Evolutionary conservation across 2,888 invertebrate species (phyloP).

Genomic region (Ormyrus pomaceus): DNA sequence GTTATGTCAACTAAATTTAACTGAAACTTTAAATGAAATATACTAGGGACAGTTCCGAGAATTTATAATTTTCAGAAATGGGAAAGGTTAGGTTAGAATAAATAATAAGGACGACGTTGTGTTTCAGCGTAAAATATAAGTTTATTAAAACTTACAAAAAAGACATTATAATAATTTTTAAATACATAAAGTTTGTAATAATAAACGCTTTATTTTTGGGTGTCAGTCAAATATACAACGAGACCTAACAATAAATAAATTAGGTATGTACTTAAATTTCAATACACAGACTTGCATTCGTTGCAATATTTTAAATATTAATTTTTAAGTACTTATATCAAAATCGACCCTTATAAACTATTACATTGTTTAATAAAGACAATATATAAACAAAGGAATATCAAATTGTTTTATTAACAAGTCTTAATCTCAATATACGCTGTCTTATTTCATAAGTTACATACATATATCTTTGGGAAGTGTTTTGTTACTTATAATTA

Average conservation of each 20-base stretch:
- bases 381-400: conserved; percentile 40
- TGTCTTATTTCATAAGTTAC: conserved; percentile 40
- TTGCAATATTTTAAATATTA: conserved; percentile 40
- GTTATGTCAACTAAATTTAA: neutral
- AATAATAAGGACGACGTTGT: neutral
- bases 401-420: conserved; percentile 50
- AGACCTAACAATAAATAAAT: conserved; percentile 52
- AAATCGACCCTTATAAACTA: conserved; percentile 20
- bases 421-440: conserved; percentile 56
- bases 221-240: conserved; percentile 56
- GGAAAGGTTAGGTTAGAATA: neutral
- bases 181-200: conserved; percentile 47
- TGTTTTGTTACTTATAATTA: conserved; percentile 41
- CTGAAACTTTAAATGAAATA: neutral
- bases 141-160: conserved; percentile 47
- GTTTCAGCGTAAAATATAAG: conserved; percentile 39
- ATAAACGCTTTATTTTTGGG: conserved; percentile 51
- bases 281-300: conserved; percentile 39
- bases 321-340: conserved; percentile 52
- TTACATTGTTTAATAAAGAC: conserved; percentile 14
- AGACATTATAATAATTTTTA: conserved; percentile 5
- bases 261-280: conserved; percentile 38
- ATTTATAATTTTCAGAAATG: no score
- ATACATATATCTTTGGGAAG: conserved; percentile 55
- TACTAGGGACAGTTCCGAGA: no score